Evolutionary conservation across 2,113 vertebrate genomes (phyloP), one percentile per base, ranked within the genome.

Genomic region (Channa argus): DNA sequence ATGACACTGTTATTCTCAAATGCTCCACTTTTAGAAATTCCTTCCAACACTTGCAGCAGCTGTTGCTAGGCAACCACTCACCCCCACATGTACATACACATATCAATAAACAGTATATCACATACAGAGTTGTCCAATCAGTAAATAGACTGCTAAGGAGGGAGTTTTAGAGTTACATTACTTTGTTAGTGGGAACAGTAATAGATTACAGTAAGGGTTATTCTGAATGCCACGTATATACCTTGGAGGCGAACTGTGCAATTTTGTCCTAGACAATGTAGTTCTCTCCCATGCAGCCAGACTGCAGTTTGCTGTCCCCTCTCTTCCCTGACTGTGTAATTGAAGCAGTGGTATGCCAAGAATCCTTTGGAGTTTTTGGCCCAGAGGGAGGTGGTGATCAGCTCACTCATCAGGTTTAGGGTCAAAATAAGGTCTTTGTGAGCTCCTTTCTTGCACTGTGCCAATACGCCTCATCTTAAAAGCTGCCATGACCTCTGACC

Each of bases 311-410:
- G 36, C 53, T 52, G 49, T 59, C 65, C 67, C 36, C 65, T 56
- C 65, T 51, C 34, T 63, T 54, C 37, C 70, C 59, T 4, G 24
- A 38, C 65, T 55, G 70, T 85, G 64, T 82, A 82, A 80, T 56
- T 70, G 77, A 69, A 70, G 66, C 60, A 3, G 49, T 63, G 85
- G 88, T 64, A 90, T 90, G 71, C 61, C 24, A 65, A 79, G 85
- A 90, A 90, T 90, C 79, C 81, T 85, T 79, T 74, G 80, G 86
- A 76, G 77, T 56, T 72, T 75, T 74, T 61, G 76, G 68, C 68
- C 74, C 64, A 41, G 68, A 68, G 75, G 80, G 72, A 72, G 85
- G 83, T 69, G 79, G 54, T 52, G 80, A 88, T 90, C 84, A 63
- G 71, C 79, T 87, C 80, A 71, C 83, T 90, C 77, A 54, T 65